Evolutionary conservation across 2,113 vertebrate species (phyloP).

Genomic region (Haplochromis burtoni): DNA sequence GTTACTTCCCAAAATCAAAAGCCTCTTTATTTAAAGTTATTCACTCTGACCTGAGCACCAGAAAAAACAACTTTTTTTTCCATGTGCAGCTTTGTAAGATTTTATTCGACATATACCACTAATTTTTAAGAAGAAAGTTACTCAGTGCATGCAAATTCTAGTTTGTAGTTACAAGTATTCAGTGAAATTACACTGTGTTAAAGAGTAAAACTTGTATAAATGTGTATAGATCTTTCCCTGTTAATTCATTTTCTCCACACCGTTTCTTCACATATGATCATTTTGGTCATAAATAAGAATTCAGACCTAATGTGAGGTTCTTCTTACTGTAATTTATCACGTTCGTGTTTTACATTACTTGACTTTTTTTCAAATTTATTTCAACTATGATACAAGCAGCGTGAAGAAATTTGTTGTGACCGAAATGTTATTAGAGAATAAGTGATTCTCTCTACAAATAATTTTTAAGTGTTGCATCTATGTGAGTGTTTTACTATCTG

Average conservation of each 20-base stretch:
- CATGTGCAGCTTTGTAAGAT: background rate
- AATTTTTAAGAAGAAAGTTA: accelerated
- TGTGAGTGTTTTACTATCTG: background rate
- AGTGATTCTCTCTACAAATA: background rate
- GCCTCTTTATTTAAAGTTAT: background rate
- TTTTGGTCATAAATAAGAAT: background rate
- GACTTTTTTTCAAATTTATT: background rate
- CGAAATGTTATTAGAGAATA: background rate
- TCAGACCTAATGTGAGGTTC: no score
- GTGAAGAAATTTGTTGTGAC: background rate
- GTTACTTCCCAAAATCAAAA: background rate
- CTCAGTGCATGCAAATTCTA: background rate
- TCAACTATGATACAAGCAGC: background rate
- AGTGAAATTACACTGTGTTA: background rate
- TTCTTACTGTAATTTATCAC: background rate
- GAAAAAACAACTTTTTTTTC: background rate
- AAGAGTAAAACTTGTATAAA: background rate
- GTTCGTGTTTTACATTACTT: background rate
- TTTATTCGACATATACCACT: background rate
- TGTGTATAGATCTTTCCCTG: background rate
- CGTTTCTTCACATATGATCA: background rate
- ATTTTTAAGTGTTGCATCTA: background rate
- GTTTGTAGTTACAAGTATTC: background rate
- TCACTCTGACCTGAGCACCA: background rate
- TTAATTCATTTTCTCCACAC: background rate